Evolutionary conservation across 1,140 invertebrate genomes (phyloP).

Genomic region (Aethina tumida): DNA sequence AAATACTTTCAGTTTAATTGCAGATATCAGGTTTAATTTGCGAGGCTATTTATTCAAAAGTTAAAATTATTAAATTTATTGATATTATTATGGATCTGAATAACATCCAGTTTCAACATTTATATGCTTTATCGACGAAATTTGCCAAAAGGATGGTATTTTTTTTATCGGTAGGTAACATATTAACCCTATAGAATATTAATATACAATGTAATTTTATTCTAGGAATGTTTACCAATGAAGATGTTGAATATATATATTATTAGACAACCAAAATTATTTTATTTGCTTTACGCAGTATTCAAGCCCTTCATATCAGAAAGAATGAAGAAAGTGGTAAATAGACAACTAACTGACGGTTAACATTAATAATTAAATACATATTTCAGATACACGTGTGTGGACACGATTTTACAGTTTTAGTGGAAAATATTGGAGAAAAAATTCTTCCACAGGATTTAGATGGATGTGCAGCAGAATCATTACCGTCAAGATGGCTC

Average conservation of each 20-base stretch:
- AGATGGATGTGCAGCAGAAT: neutral
- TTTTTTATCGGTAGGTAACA: slow-evolving; percentile 7
- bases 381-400: slow-evolving; percentile 8
- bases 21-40: slow-evolving; percentile 10
- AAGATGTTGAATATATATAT: slow-evolving; percentile 7
- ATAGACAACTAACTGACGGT: neutral
- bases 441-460: slow-evolving; percentile 5
- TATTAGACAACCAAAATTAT: slow-evolving; percentile 8
- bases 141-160: slow-evolving; percentile 12
- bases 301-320: slow-evolving; percentile 11
- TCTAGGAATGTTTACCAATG: slow-evolving; percentile 10
- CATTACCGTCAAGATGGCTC: neutral
- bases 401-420: slow-evolving; percentile 4
- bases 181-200: neutral
- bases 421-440: slow-evolving; percentile 2
- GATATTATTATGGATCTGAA: slow-evolving; percentile 10
- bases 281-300: slow-evolving; percentile 6
- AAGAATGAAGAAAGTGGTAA: slow-evolving; percentile 5
- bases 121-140: slow-evolving; percentile 7
- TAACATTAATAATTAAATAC: neutral
- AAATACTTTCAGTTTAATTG: no score
- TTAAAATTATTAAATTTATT: slow-evolving; percentile 5
- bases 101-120: slow-evolving; percentile 7
- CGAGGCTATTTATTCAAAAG: slow-evolving; percentile 8
- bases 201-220: neutral